These are phyloP conservation scores for Ageneiosus marmoratus DNA, from an alignment of 2,113 vertebrate genomes.

Conservation along the genomic window DNA sequence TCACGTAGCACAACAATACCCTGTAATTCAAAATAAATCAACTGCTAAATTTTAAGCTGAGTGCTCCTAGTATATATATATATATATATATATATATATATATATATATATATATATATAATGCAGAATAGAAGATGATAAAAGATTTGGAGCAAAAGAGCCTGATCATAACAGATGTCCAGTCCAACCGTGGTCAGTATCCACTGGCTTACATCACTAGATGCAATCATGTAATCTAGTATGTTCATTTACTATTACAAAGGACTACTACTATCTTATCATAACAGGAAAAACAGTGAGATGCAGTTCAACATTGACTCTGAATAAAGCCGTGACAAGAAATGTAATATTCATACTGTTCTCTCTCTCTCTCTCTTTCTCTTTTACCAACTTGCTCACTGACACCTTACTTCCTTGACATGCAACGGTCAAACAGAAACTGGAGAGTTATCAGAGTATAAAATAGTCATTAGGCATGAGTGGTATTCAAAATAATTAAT, in stretches of 20 bases:
- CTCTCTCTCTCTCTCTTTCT: conserved; percentile 33
- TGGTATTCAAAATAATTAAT: no score
- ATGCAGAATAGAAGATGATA: not conserved
- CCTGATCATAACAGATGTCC: not conserved
- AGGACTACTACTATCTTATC: not conserved
- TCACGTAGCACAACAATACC: not conserved
- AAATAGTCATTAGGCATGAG: not conserved
- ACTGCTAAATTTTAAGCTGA: not conserved
- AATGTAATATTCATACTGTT: conserved; percentile 20
- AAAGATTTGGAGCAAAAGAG: not conserved
- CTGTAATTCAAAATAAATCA: not conserved
- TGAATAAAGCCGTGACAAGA: not conserved
- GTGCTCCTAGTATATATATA: not conserved
- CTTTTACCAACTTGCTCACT: not conserved
- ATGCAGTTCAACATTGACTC: not conserved
- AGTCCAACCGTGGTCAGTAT: not conserved
- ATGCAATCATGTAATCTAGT: not conserved
- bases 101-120: not conserved
- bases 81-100: no score
- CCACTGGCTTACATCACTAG: not conserved
- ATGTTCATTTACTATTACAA: not conserved
- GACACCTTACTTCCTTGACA: not conserved
- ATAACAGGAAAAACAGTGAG: conserved; percentile 5
- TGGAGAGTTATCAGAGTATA: not conserved
- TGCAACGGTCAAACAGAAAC: not conserved